Conservation (phyloP, 2,113 vertebrate species). For the Coptodon bakossiorum region DNA sequence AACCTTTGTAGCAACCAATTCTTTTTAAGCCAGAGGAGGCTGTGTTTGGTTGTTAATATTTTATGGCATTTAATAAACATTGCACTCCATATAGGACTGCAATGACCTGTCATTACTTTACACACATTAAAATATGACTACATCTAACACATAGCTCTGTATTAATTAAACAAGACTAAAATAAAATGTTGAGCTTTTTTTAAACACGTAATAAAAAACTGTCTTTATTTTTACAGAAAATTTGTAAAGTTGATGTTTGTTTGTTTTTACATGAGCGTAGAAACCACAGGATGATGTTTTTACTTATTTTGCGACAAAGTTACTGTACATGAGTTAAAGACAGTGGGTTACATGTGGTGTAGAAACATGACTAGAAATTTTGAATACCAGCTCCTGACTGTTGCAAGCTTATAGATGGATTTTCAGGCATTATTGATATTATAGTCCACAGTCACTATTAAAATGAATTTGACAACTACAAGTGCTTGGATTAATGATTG, state of each 20-base stretch:
- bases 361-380: background rate
- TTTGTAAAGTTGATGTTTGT: background rate
- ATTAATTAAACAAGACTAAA: background rate
- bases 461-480: background rate
- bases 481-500: rapidly evolving
- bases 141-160: background rate
- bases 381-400: background rate
- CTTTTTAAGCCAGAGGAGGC: background rate
- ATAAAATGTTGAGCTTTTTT: background rate
- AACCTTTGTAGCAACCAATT: background rate
- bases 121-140: background rate
- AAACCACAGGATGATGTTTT: background rate
- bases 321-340: background rate
- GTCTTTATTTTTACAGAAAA: background rate
- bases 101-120: background rate
- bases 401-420: background rate
- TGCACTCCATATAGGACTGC: background rate
- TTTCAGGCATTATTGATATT: background rate
- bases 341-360: background rate
- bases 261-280: background rate
- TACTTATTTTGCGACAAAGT: background rate
- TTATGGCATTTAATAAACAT: background rate
- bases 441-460: background rate
- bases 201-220: background rate
- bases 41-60: background rate